phyloP scores from a whole-genome alignment of 2,888 invertebrate genomes.

The Drosophila prolongata region DNA sequence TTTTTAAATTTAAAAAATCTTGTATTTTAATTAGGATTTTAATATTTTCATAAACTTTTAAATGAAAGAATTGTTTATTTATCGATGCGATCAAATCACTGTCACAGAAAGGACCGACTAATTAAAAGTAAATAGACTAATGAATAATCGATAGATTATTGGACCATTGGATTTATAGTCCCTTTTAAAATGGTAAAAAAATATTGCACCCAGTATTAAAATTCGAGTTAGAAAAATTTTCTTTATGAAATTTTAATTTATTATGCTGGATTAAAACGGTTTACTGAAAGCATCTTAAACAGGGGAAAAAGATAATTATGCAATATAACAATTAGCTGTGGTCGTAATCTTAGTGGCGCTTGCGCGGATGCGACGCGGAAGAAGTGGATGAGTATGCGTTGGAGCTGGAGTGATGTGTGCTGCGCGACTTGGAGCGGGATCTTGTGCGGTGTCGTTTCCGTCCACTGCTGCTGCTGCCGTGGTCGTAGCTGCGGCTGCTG shows the following conservation, averaged over 20 bases:
- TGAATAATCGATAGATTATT: too few species aligned
- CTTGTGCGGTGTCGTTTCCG: conserved; percentile 58
- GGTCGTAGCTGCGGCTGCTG: conserved; percentile 50
- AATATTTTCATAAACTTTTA: background rate
- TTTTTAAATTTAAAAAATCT: background rate
- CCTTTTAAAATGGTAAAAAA: background rate
- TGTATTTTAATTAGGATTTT: background rate
- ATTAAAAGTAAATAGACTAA: too few species aligned
- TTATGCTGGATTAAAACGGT: conserved; percentile 9
- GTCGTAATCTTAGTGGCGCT: conserved; percentile 53
- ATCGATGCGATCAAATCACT: too few species aligned
- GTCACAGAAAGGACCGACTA: too few species aligned
- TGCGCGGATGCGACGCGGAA: conserved; percentile 63
- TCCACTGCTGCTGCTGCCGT: conserved; percentile 49
- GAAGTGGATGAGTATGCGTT: conserved; percentile 61
- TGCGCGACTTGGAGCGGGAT: conserved; percentile 81
- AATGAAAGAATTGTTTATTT: background rate
- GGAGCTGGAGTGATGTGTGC: conserved; percentile 62
- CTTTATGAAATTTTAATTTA: conserved; percentile 2
- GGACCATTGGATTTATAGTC: too few species aligned
- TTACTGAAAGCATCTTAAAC: conserved; percentile 25
- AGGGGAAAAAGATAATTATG: conserved; percentile 19
- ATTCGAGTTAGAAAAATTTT: background rate
- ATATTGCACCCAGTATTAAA: too few species aligned
- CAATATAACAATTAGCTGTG: conserved; percentile 17